Percentiles rank a stretch among this genome's conserved stretches.
phyloP scores from a whole-genome alignment of 2,797 vertebrate species.

The Harpagifer antarcticus region DNA sequence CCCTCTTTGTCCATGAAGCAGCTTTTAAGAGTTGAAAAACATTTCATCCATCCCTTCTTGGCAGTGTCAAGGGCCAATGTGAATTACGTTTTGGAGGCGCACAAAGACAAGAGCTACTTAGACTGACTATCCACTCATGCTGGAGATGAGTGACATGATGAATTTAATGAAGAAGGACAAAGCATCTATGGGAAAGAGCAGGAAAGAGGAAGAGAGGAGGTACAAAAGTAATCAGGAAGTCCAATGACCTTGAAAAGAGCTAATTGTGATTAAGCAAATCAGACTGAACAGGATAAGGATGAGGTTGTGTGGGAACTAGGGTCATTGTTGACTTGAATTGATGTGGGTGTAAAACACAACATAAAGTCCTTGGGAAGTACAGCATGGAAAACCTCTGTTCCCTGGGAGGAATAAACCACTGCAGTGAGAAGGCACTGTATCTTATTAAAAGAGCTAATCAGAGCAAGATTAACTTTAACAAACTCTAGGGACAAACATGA shows the following conservation, averaged over 20 bases:
- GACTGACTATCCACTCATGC: slow-evolving; percentile 61
- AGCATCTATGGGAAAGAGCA: slow-evolving; percentile 24
- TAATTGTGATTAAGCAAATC: slow-evolving; percentile 62
- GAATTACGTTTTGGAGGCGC: slow-evolving; percentile 38
- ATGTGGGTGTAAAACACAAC: slow-evolving; percentile 72
- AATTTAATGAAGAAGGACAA: slow-evolving; percentile 62
- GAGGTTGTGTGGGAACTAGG: slow-evolving; percentile 58
- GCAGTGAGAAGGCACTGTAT: slow-evolving; percentile 47
- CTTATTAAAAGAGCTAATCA: slow-evolving; percentile 63
- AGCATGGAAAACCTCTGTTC: slow-evolving; percentile 43
- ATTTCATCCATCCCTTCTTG: slow-evolving; percentile 43
- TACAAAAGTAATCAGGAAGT: slow-evolving; percentile 47
- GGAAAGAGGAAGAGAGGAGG: slow-evolving; percentile 23
- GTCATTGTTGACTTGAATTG: slow-evolving; percentile 68
- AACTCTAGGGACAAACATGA: slow-evolving; percentile 59
- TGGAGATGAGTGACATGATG: slow-evolving; percentile 58
- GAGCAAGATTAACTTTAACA: slow-evolving; percentile 58
- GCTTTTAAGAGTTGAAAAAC: slow-evolving; percentile 30
- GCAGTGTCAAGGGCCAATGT: slow-evolving; percentile 65
- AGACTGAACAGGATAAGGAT: slow-evolving; percentile 43
- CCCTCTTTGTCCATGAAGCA: slow-evolving; percentile 27
- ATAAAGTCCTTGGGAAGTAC: slow-evolving; percentile 66
- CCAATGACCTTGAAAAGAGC: slow-evolving; percentile 68
- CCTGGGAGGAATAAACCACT: slow-evolving; percentile 52
- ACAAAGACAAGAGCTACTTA: slow-evolving; percentile 80